Evolutionary conservation across 2,888 invertebrate genomes (phyloP).

Genomic region (Clistopyga incitator): DNA sequence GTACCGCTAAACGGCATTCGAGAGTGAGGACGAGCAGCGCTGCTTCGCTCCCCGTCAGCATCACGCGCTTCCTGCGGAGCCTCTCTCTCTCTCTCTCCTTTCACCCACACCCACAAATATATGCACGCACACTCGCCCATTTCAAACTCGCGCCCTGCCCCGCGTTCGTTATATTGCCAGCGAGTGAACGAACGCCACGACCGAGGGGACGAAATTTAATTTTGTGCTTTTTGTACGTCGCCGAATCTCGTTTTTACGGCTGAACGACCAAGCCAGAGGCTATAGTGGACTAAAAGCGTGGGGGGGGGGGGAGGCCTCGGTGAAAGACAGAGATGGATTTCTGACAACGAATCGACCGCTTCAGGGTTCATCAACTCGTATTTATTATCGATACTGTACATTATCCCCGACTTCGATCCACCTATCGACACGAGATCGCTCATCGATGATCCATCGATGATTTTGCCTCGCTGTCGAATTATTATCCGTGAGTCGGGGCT

Average conservation of each 20-base stretch:
- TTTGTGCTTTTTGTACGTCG: slow-evolving; percentile 83
- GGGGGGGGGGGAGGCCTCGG: background rate
- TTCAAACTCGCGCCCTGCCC: slow-evolving; percentile 17
- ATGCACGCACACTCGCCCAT: slow-evolving; percentile 8
- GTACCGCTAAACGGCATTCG: slow-evolving; percentile 84
- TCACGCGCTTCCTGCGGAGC: slow-evolving; percentile 31
- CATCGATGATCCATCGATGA: slow-evolving; percentile 8
- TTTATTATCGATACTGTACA: slow-evolving; percentile 28
- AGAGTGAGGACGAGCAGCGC: slow-evolving; percentile 74
- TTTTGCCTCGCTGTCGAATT: background rate
- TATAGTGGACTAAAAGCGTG: slow-evolving; percentile 43
- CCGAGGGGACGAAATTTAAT: slow-evolving; percentile 82
- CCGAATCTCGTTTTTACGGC: slow-evolving; percentile 78
- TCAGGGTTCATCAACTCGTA: slow-evolving; percentile 47
- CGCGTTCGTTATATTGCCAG: slow-evolving; percentile 76
- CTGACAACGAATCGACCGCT: slow-evolving; percentile 48
- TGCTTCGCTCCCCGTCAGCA: slow-evolving; percentile 47
- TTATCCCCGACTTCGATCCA: slow-evolving; percentile 25
- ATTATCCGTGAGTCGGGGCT: background rate
- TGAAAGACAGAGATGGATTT: slow-evolving; percentile 32
- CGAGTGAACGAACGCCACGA: slow-evolving; percentile 73
- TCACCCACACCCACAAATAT: slow-evolving; percentile 17
- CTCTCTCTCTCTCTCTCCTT: slow-evolving; percentile 55
- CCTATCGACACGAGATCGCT: slow-evolving; percentile 7
- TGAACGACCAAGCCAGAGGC: slow-evolving; percentile 64